These are phyloP conservation scores for Zapornia atra DNA, from an alignment of 2,113 vertebrate species.

Conservation along the genomic window DNA sequence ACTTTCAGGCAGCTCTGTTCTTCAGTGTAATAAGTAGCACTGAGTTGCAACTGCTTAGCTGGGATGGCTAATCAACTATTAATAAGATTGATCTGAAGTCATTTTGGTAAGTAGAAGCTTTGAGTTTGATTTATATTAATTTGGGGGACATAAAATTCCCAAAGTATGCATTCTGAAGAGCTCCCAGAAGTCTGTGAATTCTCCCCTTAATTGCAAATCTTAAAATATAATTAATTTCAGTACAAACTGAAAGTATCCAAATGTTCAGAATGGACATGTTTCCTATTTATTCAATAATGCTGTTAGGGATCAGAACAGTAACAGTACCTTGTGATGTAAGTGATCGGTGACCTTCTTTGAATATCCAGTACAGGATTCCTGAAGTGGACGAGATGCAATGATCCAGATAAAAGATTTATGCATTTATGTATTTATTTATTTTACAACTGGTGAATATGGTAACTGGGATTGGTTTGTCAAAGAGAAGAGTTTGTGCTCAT, in stretches of 20 bases:
- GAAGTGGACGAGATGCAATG: not conserved
- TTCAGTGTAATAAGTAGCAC: not conserved
- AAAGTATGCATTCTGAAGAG: not conserved
- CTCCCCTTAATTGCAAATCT: not conserved
- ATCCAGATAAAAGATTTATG: not conserved
- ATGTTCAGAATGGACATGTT: not conserved
- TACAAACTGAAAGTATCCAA: not conserved
- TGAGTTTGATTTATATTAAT: constrained; percentile 27
- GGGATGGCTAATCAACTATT: not conserved
- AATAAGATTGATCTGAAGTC: not conserved
- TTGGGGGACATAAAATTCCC: not conserved
- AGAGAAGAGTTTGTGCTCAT: not conserved
- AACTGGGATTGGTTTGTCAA: not conserved
- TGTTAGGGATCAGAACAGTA: not conserved
- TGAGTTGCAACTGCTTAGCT: not conserved
- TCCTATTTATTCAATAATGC: not conserved
- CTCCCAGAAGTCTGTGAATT: not conserved
- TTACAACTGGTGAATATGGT: not conserved
- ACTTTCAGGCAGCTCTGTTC: not conserved
- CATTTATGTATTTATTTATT: not conserved
- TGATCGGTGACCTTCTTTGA: not conserved
- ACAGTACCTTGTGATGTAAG: not conserved
- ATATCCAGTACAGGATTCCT: not conserved
- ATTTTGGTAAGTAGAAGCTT: not conserved
- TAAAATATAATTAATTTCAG: not conserved